phyloP scores from a whole-genome alignment of 2,888 invertebrate species.

The Physocephala rufipes region DNA sequence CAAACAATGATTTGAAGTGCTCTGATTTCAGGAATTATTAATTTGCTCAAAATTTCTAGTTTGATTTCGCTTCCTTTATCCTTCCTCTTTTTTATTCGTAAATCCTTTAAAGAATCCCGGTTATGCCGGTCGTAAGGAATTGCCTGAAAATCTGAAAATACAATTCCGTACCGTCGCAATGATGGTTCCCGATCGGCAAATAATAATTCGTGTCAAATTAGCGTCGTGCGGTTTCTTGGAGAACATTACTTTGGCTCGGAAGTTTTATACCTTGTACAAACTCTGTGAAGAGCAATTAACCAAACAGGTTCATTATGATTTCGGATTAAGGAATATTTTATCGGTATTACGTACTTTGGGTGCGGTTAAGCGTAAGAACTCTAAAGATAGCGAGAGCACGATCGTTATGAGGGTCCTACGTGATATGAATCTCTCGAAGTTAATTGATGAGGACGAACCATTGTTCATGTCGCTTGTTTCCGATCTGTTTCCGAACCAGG shows the following conservation, averaged over 20 bases:
- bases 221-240: conserved; percentile 96
- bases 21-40: no score
- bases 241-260: conserved; percentile 92
- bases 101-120: conserved; percentile 83
- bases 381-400: conserved; percentile 92
- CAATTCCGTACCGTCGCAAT: conserved; percentile 98
- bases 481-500: conserved; percentile 94
- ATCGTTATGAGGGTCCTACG: conserved; percentile 97
- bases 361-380: conserved; percentile 89
- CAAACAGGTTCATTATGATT: conserved; percentile 98
- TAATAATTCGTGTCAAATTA: conserved; percentile 94
- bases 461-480: conserved; percentile 95
- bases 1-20: no score
- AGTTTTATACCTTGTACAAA: conserved; percentile 96
- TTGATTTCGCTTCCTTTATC: no score
- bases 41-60: no score
- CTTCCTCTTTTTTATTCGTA: no score
- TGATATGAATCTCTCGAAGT: conserved; percentile 97
- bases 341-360: conserved; percentile 94
- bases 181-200: conserved; percentile 98
- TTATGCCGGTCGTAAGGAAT: conserved; percentile 94
- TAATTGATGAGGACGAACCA: conserved; percentile 97
- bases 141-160: conserved; percentile 97
- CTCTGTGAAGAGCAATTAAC: conserved; percentile 97
- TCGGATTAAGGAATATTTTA: conserved; percentile 93